Conservation (phyloP, 2,797 vertebrate species). For the Coccyzus lansbergi region DNA sequence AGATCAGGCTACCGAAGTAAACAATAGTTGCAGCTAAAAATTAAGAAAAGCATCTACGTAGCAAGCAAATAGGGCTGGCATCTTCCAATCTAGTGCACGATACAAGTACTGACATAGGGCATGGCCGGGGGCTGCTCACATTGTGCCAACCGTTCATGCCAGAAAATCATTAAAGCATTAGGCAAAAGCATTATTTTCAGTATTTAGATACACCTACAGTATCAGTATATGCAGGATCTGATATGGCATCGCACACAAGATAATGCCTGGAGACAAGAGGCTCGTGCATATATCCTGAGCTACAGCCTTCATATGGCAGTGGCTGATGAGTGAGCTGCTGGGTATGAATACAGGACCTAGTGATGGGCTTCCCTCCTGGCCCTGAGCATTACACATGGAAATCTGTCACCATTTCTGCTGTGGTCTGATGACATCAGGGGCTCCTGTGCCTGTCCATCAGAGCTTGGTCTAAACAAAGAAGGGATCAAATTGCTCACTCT, state of each 20-base stretch:
- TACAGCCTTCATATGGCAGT: accelerated
- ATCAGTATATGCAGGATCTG: background rate
- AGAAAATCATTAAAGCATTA: background rate
- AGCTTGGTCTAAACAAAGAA: background rate
- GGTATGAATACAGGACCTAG: background rate
- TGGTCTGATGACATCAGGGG: background rate
- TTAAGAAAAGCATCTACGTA: background rate
- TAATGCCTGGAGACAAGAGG: background rate
- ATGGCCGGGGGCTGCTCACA: background rate
- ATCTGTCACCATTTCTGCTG: background rate
- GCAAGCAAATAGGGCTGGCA: background rate
- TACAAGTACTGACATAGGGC: background rate
- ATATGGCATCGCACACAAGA: background rate
- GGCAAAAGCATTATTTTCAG: background rate
- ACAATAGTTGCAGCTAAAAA: background rate
- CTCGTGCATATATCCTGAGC: background rate
- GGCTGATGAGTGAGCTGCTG: slow-evolving; percentile 16
- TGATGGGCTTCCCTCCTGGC: background rate
- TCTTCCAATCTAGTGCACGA: background rate
- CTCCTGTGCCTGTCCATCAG: background rate
- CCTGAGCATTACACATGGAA: background rate
- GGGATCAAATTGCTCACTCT: background rate
- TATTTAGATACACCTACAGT: background rate
- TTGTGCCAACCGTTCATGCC: background rate
- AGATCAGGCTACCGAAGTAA: background rate